These are phyloP conservation scores for Pollenia labialis DNA, from an alignment of 2,888 invertebrate genomes.

Conservation along the genomic window DNA sequence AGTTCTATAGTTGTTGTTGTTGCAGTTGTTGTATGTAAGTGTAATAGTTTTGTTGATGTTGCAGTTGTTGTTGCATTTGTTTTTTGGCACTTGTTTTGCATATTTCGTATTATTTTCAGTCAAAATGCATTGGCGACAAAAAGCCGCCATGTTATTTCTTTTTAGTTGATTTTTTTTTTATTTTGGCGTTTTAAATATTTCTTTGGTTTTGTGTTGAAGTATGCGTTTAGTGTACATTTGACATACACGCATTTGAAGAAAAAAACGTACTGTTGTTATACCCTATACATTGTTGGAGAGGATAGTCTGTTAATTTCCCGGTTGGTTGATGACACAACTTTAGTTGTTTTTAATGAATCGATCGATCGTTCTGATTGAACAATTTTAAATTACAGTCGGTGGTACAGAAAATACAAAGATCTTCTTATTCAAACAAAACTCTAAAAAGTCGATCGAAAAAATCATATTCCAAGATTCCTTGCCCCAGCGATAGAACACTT, in stretches of 20 bases:
- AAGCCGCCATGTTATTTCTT: constrained; percentile 72
- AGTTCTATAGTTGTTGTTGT: constrained; percentile 48
- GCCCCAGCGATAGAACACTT: too few species aligned
- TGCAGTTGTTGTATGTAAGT: constrained; percentile 15
- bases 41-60: constrained; percentile 26
- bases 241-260: constrained; percentile 62
- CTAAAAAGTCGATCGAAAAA: too few species aligned
- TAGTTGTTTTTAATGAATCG: too few species aligned
- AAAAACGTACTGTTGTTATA: constrained; percentile 36
- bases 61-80: constrained; percentile 27
- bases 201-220: constrained; percentile 33
- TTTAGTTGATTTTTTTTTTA: constrained; percentile 18
- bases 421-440: too few species aligned
- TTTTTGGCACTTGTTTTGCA: constrained; percentile 72
- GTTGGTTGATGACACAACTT: not conserved
- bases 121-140: constrained; percentile 72
- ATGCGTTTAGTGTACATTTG: constrained; percentile 60
- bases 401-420: too few species aligned
- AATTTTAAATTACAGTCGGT: too few species aligned
- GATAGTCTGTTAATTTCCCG: constrained; percentile 1
- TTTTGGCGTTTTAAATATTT: constrained; percentile 52
- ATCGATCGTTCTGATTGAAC: too few species aligned
- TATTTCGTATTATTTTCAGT: constrained; percentile 70
- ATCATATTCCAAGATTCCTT: too few species aligned
- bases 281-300: not conserved